Base-by-base conservation (phyloP, 2,888 invertebrate genomes). In the Hirtodrosophila duncani region DNA sequence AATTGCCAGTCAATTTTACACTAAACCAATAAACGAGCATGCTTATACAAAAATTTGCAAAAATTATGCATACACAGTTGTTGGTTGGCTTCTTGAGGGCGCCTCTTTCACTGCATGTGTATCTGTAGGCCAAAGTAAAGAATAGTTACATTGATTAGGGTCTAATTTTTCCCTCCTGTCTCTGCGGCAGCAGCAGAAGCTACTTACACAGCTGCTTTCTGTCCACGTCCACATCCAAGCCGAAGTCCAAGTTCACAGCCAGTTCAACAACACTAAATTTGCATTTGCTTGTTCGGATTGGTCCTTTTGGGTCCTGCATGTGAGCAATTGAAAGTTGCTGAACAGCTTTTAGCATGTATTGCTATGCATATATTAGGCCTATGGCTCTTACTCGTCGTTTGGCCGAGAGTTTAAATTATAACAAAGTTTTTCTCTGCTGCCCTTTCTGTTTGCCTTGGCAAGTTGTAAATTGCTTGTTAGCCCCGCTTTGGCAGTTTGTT, bases 81-180 rank as follows among this genome's bases (percentile, higher is more conserved):
- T 57, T 26, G 26, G n/a, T 14, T 9, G 33, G 45, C 53, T 23
- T 29, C 31, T 36, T 36, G 16, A 13, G 34, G 13, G 10, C 13
- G 42, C 30, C 33, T 27, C 13, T 13, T 13, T 21, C 13, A 17
- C 29, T 24, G 36, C 23, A 2, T 14, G n/a, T 37, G 8, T 30
- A 9, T 18, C 9, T 55, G 29, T 37, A 24, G 39, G 43, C 48
- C 11, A 51, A 57, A 53, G 65, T 60, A 67, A 72, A 81, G 81
- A 79, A 75, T 70, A 50, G 61, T 34, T 36, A 13, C 70, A 64
- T 79, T 79, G 79, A 81, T 78, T 81, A 70, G 72, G 79, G 75
- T 75, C 63, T 50, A 45, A 62, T 72, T 63, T 58, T 62, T 60
- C 42, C 39, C 55, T 60, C 42, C 46, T 26, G 55, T 3, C 45